Conservation (phyloP, 2,888 invertebrate genomes). For the Agelastica alni region DNA sequence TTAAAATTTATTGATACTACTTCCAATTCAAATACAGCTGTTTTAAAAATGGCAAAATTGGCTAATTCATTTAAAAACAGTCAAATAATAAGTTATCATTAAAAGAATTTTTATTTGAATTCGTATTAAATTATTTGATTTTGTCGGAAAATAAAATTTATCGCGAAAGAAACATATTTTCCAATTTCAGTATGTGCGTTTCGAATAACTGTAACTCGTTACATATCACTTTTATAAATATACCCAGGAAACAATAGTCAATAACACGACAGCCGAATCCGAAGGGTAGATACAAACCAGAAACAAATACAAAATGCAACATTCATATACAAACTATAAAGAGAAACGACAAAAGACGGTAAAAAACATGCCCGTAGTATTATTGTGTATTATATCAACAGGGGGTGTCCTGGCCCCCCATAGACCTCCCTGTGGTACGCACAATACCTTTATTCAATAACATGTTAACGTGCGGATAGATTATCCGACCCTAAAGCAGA, state of each 20-base stretch:
- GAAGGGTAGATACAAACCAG: slow-evolving; percentile 38
- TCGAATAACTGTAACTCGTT: background rate
- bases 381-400: slow-evolving; percentile 46
- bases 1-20: too few relatives aligned
- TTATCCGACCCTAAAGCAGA: slow-evolving; percentile 46
- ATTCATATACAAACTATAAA: slow-evolving; percentile 41
- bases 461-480: slow-evolving; percentile 35
- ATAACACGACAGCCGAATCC: background rate
- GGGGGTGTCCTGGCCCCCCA: slow-evolving; percentile 48
- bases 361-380: slow-evolving; percentile 44
- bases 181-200: too few relatives aligned
- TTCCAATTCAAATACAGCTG: too few relatives aligned
- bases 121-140: too few relatives aligned
- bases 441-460: slow-evolving; percentile 46
- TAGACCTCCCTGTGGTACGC: slow-evolving; percentile 40
- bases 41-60: too few relatives aligned
- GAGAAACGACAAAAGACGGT: slow-evolving; percentile 41
- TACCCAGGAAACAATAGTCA: background rate
- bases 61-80: too few relatives aligned
- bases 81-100: too few relatives aligned
- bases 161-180: too few relatives aligned
- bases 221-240: background rate
- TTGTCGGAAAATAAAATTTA: too few relatives aligned
- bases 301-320: slow-evolving; percentile 42
- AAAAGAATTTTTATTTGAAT: too few relatives aligned